A percentile compares a stretch with the other conserved stretches of the same genome.
Conservation (phyloP, 2,888 invertebrate genomes). For the Scaptomyza tumidula region DNA sequence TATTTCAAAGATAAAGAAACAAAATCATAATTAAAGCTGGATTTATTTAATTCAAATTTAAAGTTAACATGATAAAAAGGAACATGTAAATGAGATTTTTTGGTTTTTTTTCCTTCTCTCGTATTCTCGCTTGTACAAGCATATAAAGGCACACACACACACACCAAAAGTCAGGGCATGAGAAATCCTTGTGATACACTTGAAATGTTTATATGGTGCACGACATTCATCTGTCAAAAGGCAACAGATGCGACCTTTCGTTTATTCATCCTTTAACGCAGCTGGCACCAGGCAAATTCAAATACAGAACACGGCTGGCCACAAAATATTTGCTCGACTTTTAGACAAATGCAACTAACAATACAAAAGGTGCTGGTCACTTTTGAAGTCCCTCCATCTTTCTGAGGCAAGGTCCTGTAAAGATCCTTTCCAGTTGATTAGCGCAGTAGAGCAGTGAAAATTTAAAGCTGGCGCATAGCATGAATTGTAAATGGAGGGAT, state of each 20-base stretch:
- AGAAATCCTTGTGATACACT: conserved; percentile 26
- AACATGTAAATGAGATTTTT: neutral
- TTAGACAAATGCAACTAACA: conserved; percentile 61
- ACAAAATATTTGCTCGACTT: conserved; percentile 64
- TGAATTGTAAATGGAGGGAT: conserved; percentile 44
- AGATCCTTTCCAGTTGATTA: conserved; percentile 59
- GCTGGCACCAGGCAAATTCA: conserved; percentile 32
- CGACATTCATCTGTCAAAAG: conserved; percentile 74
- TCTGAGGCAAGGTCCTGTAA: conserved; percentile 3
- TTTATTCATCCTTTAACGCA: conserved; percentile 32
- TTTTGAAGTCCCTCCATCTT: conserved; percentile 13
- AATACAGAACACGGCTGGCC: conserved; percentile 53
- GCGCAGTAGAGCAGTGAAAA: conserved; percentile 42
- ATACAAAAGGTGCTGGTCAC: conserved; percentile 47
- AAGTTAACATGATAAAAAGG: conserved; percentile 10
- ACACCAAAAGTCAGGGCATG: neutral
- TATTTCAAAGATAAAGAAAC: conserved; percentile 8
- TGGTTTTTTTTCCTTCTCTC: neutral
- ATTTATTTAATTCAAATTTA: conserved; percentile 32
- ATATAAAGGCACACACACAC: neutral
- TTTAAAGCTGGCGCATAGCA: conserved; percentile 41
- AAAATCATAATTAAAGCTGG: conserved; percentile 28
- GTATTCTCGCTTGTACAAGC: neutral
- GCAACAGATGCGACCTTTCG: conserved; percentile 64
- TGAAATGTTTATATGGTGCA: conserved; percentile 68